These are phyloP conservation scores for Anableps anableps DNA, from an alignment of 2,797 vertebrate species.

Conservation along the genomic window DNA sequence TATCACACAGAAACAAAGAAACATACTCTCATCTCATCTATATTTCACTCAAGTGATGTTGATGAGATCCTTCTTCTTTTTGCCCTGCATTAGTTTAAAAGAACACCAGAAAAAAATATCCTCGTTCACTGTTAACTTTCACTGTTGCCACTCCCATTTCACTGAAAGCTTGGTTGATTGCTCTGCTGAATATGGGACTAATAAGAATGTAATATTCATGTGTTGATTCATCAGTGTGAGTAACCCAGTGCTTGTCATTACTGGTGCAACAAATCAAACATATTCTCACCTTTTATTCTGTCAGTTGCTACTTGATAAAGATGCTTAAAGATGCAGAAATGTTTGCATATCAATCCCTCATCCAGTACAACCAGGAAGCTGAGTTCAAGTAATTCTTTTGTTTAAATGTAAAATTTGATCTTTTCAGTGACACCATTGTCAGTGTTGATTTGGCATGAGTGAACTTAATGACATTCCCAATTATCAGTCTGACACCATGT, in stretches of 20 bases:
- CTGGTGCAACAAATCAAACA: not conserved
- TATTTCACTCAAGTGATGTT: not conserved
- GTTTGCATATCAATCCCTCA: not conserved
- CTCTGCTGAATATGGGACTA: slow-evolving; percentile 6
- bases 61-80: not conserved
- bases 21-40: not conserved
- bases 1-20: no score
- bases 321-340: not conserved
- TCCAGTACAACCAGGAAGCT: not conserved
- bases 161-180: slow-evolving; percentile 1
- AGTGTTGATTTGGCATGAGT: slow-evolving; percentile 8
- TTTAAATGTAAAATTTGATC: not conserved
- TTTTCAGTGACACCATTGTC: not conserved
- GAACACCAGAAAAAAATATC: not conserved
- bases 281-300: not conserved
- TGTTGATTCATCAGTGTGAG: slow-evolving; percentile 5
- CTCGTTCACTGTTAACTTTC: not conserved
- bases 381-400: not conserved
- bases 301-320: not conserved
- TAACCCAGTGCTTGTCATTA: slow-evolving; percentile 2
- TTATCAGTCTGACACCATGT: slow-evolving; percentile 14
- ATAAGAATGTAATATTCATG: slow-evolving; percentile 13
- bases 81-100: not conserved
- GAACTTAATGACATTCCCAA: slow-evolving; percentile 25
- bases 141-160: not conserved